Evolutionary conservation across 2,113 vertebrate genomes (phyloP), one percentile per base, ranked within the genome.

Genomic region (Pterophyllum scalare): DNA sequence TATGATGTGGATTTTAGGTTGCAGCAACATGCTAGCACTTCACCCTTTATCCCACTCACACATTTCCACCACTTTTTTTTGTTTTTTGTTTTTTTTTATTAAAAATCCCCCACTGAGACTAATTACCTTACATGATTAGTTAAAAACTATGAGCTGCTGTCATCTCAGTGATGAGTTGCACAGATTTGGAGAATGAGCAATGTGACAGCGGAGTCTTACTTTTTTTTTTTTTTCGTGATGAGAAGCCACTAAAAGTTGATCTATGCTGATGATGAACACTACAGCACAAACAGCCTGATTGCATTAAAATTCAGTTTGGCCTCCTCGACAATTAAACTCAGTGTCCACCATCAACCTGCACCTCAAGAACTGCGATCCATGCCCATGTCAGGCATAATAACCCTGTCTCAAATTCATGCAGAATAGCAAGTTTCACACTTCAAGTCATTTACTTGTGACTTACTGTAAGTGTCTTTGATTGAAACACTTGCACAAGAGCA

Each of bases 261-360:
- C 65, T 64, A n/a, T 40, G 56, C 1, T 76, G 56, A 67, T 64
- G 74, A 20, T 31, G 28, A 64, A 64, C 24, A 15, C 40, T 43
- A 19, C 20, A 65, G 17, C 20, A 2, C 10, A 54, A 54, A 72
- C 60, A 57, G 62, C 10, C n/a, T 81, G 77, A 84, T 67, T 83
- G 24, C 72, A 75, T 80, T 83, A 38, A 65, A 83, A 86, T 74
- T 83, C 64, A 80, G 31, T 31, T 57, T 49, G 4, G 56, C n/a
- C 57, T 74, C 46, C 54, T 59, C 24, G 38, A n/a, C 80, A 5
- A 57, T 81, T 59, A 31, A 40, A 17, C 74, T 74, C 35, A 19
- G 20, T 28, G 59, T 61, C 67, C 28, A 61, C 74, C 59, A 54
- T 80, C 38, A 65, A 49, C 17, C 65, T 58, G 35, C 35, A 78